Conservation (phyloP, 2,113 vertebrate genomes). For the Polypterus senegalus region DNA sequence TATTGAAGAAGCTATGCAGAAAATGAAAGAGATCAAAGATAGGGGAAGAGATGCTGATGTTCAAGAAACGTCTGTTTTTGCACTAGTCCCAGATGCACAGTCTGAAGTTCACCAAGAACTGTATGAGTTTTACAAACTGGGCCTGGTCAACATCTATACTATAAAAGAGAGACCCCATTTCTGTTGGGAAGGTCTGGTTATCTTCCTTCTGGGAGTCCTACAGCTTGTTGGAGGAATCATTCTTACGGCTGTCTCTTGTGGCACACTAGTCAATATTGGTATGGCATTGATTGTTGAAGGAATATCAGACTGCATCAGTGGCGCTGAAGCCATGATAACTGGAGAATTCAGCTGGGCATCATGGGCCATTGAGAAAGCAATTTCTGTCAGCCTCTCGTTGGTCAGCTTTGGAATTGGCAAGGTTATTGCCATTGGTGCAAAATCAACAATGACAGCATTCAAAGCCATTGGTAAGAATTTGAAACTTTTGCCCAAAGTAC, state of each 20-base stretch:
- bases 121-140: slow-evolving; percentile 7
- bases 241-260: slow-evolving; percentile 4
- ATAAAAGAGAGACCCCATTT: slow-evolving; percentile 14
- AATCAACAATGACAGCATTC: not conserved
- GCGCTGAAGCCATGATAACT: slow-evolving; percentile 3
- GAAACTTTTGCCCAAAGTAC: slow-evolving; percentile 16
- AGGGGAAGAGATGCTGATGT: not conserved
- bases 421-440: slow-evolving; percentile 12
- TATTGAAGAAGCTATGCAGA: slow-evolving; percentile 11
- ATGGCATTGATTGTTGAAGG: slow-evolving; percentile 13
- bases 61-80: not conserved
- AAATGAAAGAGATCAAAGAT: slow-evolving; percentile 11
- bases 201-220: slow-evolving; percentile 13
- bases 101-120: not conserved
- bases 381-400: slow-evolving; percentile 11
- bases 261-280: slow-evolving; percentile 4
- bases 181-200: slow-evolving; percentile 9
- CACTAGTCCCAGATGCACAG: not conserved
- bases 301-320: slow-evolving; percentile 9
- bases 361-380: slow-evolving; percentile 13
- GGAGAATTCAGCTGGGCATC: slow-evolving; percentile 16
- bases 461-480: slow-evolving; percentile 9
- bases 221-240: slow-evolving; percentile 21
- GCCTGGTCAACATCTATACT: slow-evolving; percentile 10
- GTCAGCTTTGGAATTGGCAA: slow-evolving; percentile 16